Conservation (phyloP, 2,888 invertebrate species). For the Xestia c-nigrum region DNA sequence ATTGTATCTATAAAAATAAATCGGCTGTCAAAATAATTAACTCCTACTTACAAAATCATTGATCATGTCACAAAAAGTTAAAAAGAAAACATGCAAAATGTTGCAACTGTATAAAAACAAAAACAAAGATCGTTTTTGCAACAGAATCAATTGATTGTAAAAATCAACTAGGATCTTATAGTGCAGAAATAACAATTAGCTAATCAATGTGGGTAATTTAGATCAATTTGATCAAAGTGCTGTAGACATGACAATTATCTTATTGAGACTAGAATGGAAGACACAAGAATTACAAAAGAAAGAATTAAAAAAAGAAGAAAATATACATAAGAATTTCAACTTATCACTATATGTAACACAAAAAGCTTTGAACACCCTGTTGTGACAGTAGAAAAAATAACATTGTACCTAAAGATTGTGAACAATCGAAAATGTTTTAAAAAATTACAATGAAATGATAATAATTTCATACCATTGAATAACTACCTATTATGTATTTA, state of each 20-base stretch:
- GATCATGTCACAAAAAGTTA: conserved; percentile 80
- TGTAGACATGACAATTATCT: conserved; percentile 30
- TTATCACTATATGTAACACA: conserved; percentile 33
- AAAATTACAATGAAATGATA: background rate
- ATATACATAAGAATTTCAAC: conserved; percentile 64
- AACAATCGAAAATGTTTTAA: conserved; percentile 22
- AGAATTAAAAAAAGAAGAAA: conserved; percentile 15
- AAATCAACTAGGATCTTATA: conserved; percentile 35
- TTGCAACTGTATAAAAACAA: background rate
- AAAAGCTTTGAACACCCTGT: conserved; percentile 18
- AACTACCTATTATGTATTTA: background rate
- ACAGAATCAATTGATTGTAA: conserved; percentile 79
- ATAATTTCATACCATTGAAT: conserved; percentile 8
- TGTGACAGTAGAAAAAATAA: conserved; percentile 45
- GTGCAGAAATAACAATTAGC: conserved; percentile 46
- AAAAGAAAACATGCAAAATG: conserved; percentile 66
- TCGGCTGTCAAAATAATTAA: conserved; percentile 40
- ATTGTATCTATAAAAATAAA: conserved; percentile 65
- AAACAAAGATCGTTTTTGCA: conserved; percentile 74
- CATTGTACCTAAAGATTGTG: background rate
- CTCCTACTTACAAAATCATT: conserved; percentile 70
- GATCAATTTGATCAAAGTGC: conserved; percentile 48
- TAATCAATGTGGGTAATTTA: conserved; percentile 51
- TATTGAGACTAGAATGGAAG: conserved; percentile 33
- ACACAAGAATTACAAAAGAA: conserved; percentile 40